Evolutionary conservation across 2,113 vertebrate species (phyloP).

Genomic region (Pristiophorus japonicus): DNA sequence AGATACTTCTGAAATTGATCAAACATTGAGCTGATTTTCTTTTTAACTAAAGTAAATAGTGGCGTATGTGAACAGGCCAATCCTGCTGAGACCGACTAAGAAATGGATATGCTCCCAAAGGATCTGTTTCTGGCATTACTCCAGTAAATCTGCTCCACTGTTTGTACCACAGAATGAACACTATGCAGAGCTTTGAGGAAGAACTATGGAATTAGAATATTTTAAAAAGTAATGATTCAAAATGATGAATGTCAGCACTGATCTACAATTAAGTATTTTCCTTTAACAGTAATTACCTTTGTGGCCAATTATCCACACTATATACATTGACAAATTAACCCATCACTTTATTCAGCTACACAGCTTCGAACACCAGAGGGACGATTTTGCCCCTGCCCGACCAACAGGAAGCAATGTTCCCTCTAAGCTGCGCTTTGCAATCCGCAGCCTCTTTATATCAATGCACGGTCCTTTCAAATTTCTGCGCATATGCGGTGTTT

Average conservation of each 20-base stretch:
- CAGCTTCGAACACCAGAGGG: neutral
- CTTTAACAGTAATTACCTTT: neutral
- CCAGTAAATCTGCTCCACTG: neutral
- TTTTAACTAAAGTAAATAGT: neutral
- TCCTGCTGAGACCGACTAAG: neutral
- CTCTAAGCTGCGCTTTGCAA: too few species aligned
- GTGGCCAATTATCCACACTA: neutral
- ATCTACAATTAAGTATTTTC: neutral
- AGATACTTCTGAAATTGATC: neutral
- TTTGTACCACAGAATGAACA: neutral
- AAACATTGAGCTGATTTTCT: neutral
- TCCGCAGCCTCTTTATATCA: too few species aligned
- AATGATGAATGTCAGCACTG: neutral
- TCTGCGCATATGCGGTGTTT: too few species aligned
- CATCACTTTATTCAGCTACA: neutral
- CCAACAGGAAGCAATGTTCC: neutral
- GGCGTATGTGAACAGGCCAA: neutral
- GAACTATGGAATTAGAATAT: neutral
- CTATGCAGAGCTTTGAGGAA: neutral
- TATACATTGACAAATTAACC: neutral
- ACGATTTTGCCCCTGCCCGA: neutral
- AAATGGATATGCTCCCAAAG: neutral
- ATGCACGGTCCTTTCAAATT: too few species aligned
- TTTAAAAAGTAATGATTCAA: neutral
- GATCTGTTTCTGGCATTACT: neutral